Conservation (phyloP, 2,797 vertebrate genomes). For the Botia almorhae region DNA sequence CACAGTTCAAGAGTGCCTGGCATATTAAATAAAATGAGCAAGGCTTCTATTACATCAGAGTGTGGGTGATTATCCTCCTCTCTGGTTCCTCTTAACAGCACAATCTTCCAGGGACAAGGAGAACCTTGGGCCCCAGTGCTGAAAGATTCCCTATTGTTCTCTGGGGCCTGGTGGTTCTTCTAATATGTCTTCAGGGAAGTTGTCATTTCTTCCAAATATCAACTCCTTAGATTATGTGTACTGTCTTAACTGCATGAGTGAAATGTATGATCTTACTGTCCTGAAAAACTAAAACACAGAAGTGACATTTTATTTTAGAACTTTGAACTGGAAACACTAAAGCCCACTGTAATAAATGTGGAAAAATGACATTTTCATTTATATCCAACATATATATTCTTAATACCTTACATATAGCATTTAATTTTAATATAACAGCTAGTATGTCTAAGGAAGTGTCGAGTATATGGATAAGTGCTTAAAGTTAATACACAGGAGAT, state of each 20-base stretch:
- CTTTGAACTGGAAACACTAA: too few species aligned
- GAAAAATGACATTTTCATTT: too few species aligned
- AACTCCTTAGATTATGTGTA: slow-evolving; percentile 54
- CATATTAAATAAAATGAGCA: slow-evolving; percentile 56
- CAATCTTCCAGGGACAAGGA: slow-evolving; percentile 53
- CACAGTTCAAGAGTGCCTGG: slow-evolving; percentile 48
- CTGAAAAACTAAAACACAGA: too few species aligned
- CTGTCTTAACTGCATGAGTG: too few species aligned
- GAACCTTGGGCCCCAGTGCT: slow-evolving; percentile 50
- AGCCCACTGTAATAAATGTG: too few species aligned
- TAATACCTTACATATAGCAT: neutral
- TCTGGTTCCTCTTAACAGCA: slow-evolving; percentile 48
- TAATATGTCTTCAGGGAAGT: slow-evolving; percentile 47
- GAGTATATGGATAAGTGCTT: slow-evolving; percentile 35
- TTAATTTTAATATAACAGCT: neutral
- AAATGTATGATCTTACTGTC: too few species aligned
- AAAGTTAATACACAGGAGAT: slow-evolving; percentile 35
- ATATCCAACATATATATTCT: too few species aligned
- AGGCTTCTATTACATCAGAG: slow-evolving; percentile 46
- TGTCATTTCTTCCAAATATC: slow-evolving; percentile 65
- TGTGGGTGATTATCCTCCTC: slow-evolving; percentile 46
- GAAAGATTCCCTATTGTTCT: slow-evolving; percentile 68
- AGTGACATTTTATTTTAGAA: too few species aligned
- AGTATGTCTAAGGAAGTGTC: neutral
- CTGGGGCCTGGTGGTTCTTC: slow-evolving; percentile 54